Evolutionary conservation across 1,140 invertebrate genomes (phyloP), one percentile per base, ranked within the genome.

Genomic region (Drosophila truncata): DNA sequence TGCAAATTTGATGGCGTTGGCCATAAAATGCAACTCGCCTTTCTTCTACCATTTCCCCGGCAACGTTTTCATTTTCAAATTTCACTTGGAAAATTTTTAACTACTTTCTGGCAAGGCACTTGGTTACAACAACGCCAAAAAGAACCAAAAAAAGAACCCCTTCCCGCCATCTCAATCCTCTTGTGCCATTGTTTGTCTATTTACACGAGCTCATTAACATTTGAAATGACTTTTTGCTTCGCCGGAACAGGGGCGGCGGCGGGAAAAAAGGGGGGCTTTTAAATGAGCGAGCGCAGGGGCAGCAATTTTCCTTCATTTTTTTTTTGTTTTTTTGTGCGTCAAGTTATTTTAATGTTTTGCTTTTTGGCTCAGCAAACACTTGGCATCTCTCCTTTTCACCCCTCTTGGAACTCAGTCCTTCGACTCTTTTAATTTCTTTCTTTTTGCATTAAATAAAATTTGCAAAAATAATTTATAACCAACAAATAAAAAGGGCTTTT

Each of bases 151-250:
- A 44, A 14, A 31, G 29, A 41, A 33, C 20, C 35, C n/a, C 46
- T 25, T 44, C 29, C 42, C 37, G 11, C 39, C 47, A 42, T 42
- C 46, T 33, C 49, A 64, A 69, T 59, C 69, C 71, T 80, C 79
- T 86, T 86, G 52, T 64, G 76, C 80, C 84, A 87, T 87, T 87
- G 84, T 87, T 87, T 88, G 84, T 88, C 85, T 88, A 88, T 88
- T 90, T 88, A 88, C 81, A 90, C 85, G 75, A 90, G 85, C 85
- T 90, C 85, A 90, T 90, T 90, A 90, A 90, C 85, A 90, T 90
- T 90, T 90, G 85, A 90, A 90, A 90, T 90, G 85, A 90, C 85
- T 90, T 90, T 85, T 85, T 76, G 78, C 58, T 65, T 87, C 62
- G 54, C 16, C 49, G 27, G 35, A 14, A 33, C 18, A 11, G 50